Evolutionary conservation across 2,113 vertebrate genomes (phyloP).

Genomic region (Podarcis muralis): DNA sequence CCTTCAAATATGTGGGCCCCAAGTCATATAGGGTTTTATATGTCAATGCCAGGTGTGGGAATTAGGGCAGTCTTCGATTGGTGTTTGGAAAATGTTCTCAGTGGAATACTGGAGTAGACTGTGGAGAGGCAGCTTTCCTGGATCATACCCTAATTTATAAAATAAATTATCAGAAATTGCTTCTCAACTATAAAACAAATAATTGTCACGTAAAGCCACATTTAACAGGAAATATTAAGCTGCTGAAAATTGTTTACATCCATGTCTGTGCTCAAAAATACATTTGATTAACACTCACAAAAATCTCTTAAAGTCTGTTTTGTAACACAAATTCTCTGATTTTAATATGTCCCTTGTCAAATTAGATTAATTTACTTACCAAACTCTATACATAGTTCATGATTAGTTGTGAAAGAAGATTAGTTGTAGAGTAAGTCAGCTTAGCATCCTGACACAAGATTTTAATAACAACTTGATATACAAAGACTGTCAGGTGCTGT

Average conservation of each 20-base stretch:
- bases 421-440: slow-evolving; percentile 72
- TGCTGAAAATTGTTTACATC: slow-evolving; percentile 63
- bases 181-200: slow-evolving; percentile 58
- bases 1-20: too few species aligned
- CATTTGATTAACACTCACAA: slow-evolving; percentile 62
- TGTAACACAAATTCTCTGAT: slow-evolving; percentile 70
- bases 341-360: slow-evolving; percentile 71
- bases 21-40: too few species aligned
- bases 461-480: slow-evolving; percentile 75
- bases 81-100: background rate
- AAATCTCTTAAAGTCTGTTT: slow-evolving; percentile 60
- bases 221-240: slow-evolving; percentile 55
- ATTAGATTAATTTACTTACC: slow-evolving; percentile 74
- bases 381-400: slow-evolving; percentile 69
- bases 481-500: slow-evolving; percentile 67
- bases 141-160: slow-evolving; percentile 31
- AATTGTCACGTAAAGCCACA: slow-evolving; percentile 60
- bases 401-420: slow-evolving; percentile 73
- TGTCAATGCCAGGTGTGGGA: too few species aligned
- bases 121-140: background rate
- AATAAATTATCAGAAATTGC: slow-evolving; percentile 11
- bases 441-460: slow-evolving; percentile 67
- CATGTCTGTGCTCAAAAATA: slow-evolving; percentile 58
- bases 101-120: too few species aligned
- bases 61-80: background rate